Evolutionary conservation across 1,140 invertebrate species (phyloP).

Genomic region (Zaprionus taronus): DNA sequence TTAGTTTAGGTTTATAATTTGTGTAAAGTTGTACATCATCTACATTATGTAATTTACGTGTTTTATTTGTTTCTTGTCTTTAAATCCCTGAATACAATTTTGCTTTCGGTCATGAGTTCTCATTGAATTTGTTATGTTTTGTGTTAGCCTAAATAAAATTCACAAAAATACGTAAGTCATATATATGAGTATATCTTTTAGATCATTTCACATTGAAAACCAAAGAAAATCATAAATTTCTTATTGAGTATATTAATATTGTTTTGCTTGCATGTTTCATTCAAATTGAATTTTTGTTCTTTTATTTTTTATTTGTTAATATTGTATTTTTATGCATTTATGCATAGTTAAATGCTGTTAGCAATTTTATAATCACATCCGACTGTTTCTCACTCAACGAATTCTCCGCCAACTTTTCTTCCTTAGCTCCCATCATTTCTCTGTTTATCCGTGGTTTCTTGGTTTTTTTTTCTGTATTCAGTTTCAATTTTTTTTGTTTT

Average conservation of each 20-base stretch:
- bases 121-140: constrained; percentile 62
- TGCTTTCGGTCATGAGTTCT: constrained; percentile 73
- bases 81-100: constrained; percentile 84
- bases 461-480: constrained; percentile 44
- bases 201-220: constrained; percentile 77
- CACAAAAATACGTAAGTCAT: constrained; percentile 74
- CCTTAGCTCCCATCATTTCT: constrained; percentile 11
- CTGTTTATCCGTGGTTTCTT: constrained; percentile 23
- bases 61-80: constrained; percentile 35
- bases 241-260: constrained; percentile 56
- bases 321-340: constrained; percentile 74
- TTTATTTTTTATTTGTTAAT: constrained; percentile 57
- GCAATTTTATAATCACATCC: constrained; percentile 80
- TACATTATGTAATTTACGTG: constrained; percentile 31
- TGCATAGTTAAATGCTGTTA: constrained; percentile 82
- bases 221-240: constrained; percentile 46
- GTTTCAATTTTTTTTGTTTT: constrained; percentile 43
- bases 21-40: constrained; percentile 47
- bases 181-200: constrained; percentile 74
- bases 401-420: constrained; percentile 35
- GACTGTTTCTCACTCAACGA: constrained; percentile 71
- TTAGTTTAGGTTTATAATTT: constrained; percentile 9
- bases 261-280: constrained; percentile 41
- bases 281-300: constrained; percentile 31
- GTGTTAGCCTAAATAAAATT: constrained; percentile 80